phyloP scores from a whole-genome alignment of 2,888 invertebrate species.

The Meta bourneti region DNA sequence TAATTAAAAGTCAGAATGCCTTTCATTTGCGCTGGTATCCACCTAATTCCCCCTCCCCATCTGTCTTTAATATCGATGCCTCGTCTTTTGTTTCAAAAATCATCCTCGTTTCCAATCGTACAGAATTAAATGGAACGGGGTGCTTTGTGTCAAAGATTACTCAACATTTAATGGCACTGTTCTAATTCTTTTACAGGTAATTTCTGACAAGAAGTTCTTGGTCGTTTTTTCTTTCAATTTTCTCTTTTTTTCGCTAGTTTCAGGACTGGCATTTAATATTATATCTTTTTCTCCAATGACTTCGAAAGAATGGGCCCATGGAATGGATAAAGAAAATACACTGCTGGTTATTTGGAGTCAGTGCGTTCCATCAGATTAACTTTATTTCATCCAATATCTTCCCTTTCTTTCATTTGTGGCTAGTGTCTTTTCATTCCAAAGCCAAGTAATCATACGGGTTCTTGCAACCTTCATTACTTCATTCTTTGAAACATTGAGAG shows the following conservation, averaged over 20 bases:
- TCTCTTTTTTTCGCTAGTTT: conserved; percentile 7
- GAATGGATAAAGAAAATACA: neutral
- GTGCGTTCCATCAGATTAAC: conserved; percentile 50
- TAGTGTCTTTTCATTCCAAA: conserved; percentile 35
- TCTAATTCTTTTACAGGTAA: conserved; percentile 35
- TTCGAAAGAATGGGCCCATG: neutral
- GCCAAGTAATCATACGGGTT: conserved; percentile 55
- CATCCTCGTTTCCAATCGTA: neutral
- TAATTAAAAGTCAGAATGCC: neutral
- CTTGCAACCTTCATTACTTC: conserved; percentile 61
- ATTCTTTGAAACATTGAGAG: conserved; percentile 42
- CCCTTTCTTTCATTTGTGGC: conserved; percentile 14
- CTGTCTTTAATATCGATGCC: neutral
- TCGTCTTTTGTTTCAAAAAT: neutral
- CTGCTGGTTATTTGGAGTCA: conserved; percentile 9
- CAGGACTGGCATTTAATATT: conserved; percentile 14
- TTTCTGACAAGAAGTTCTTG: conserved; percentile 20
- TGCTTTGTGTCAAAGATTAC: conserved; percentile 23
- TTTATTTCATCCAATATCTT: conserved; percentile 36
- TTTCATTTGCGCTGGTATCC: neutral
- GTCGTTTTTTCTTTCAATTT: conserved; percentile 45
- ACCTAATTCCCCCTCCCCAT: neutral
- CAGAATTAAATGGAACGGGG: neutral
- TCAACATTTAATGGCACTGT: conserved; percentile 19
- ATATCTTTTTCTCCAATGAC: conserved; percentile 24